Evolutionary conservation across 2,888 invertebrate genomes (phyloP), one percentile per base, ranked within the genome.

Genomic region (Beris chalybata): DNA sequence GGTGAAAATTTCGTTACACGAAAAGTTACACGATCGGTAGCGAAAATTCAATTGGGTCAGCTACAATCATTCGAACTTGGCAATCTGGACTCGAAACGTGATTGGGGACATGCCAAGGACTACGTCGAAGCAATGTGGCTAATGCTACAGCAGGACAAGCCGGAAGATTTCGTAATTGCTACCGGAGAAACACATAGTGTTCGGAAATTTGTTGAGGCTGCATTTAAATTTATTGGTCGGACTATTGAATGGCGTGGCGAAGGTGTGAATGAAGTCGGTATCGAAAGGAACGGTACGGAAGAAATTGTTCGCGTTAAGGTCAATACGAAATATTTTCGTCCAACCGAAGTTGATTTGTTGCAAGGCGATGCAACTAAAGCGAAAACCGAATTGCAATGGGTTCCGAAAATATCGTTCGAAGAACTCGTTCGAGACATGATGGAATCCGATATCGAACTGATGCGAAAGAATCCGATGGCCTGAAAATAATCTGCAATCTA

Each of bases 111-210:
- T 80, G 95, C 95, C 1, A 92, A 88, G 80, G 97, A 97, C 82
- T 97, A 96, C 79, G 93, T 97, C 6, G 93, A 96, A 91, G 99
- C 97, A 0, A 99, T 99, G 99, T 99, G 98, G 97, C 82, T 96
- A 78, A 99, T 99, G 95, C 85, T 99, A 13, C 99, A 99, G 79
- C 91, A 92, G 76, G 89, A 94, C 0, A 80, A 83, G 44, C 92
- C 99, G 0, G 93, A 97, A 61, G 99, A 99, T 82, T 98, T 91
- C 83, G 98, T 99, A 5, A 95, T 99, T 73, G 96, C 99, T 5
- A 97, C 97, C 0, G 97, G 97, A 0, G 92, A 95, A 79, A 87
- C 91, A 12, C 96, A 96, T 81, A 97, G 94, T 78, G 98, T 99
- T 0, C 85, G 94, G 11, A 95, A 98, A 81, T 99, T 99, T 83